Base-by-base conservation (phyloP, 2,113 vertebrate species). In the Antidorcas marsupialis region DNA sequence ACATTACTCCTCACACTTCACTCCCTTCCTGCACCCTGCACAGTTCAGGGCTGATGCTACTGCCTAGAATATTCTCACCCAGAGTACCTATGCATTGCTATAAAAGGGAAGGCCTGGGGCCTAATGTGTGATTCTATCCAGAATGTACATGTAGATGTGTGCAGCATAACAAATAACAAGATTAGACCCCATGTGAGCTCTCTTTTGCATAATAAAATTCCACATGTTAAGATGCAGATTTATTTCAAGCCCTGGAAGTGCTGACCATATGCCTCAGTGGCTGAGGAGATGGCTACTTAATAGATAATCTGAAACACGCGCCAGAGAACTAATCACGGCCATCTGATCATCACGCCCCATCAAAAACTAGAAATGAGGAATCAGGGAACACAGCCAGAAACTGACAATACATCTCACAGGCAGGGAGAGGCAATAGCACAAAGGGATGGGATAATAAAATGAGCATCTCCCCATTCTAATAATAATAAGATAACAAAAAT, bases 191-290 rank as follows among this genome's bases (percentile, higher is more conserved):
- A 4, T 85, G n/a, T 28, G 93, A 95, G 86, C 62, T 62, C 55
- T 91, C 94, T 95, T 97, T 97, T 95, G 96, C 95, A 98, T 98
- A 97, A 98, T 97, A 97, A 98, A 95, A 97, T 97, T 93, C 89
- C 95, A 97, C 94, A 96, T 97, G 91, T 98, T 97, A 95, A 96
- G 97, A 97, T 97, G 93, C 52, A 94, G 97, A 98, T 97, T 97
- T 98, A 98, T 98, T 98, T 98, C 94, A 95, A 98, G 92, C 88
- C 78, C 93, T 92, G 87, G 83, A 97, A 97, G 91, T 94, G 91
- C 96, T 97, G 94, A 94, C 97, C 98, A 98, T 97, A 98, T 98
- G 97, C 92, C 94, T 97, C 93, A 6, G 93, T 97, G 97, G 94
- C 89, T 87, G 87, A 94, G 87, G 60, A 94, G 95, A 97, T 89